Evolutionary conservation across 2,888 invertebrate genomes (phyloP), one percentile per base, ranked within the genome.

Genomic region (Merodon equestris): DNA sequence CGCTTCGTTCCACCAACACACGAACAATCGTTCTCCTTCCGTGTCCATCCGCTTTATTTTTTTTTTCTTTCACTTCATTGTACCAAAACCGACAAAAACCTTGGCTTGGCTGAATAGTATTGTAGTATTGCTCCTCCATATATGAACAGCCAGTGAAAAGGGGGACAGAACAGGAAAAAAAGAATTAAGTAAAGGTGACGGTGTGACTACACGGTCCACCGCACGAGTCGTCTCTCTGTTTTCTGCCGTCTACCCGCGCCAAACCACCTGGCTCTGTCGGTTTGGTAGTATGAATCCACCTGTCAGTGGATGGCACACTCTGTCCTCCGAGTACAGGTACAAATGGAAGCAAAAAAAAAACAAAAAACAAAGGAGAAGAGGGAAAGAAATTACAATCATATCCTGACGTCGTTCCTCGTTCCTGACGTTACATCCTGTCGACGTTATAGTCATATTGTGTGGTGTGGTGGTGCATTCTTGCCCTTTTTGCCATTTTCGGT

Each of bases 151-250:
- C n/a, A n/a, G 19, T 5, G 44, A 10, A 60, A 44, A 51, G 45
- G 34, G 13, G 14, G 27, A 18, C 44, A 51, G 38, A 71, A 73
- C 51, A 45, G 17, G 58, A 61, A 70, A 79, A 79, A 2, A 27
- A 27, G 27, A 27, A 27, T n/a, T n/a, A 27, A 27, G 27, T 27
- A 27, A 79, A 74, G 68, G 79, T 79, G 79, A 74, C 79, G 74
- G 74, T 79, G 74, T 79, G 74, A 79, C 79, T 79, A 79, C 79
- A 79, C 74, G 79, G 79, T 79, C 79, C 74, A 74, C 79, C 79
- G 79, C 79, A 79, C 79, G 79, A 74, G 79, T 27, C 7, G 27
- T 38, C 56, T 48, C 45, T 73, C 68, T 60, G 63, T 58, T 61
- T n/a, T n/a, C n/a, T n/a, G n/a, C n/a, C n/a, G n/a, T n/a, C n/a